Base-by-base conservation (phyloP, 2,113 vertebrate genomes). In the Larimichthys polyactis region DNA sequence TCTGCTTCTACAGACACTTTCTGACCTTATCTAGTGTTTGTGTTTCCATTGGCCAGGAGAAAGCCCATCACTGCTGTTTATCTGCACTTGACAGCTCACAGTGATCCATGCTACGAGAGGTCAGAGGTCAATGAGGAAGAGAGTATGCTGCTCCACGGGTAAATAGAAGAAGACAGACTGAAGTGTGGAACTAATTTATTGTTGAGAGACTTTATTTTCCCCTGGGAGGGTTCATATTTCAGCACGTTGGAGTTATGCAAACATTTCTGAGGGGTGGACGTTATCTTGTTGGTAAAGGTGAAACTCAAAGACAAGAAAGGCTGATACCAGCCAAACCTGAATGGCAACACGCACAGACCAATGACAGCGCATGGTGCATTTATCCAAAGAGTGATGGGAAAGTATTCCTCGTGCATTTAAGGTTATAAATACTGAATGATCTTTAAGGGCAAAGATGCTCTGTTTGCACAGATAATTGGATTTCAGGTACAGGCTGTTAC, bases 91-190 rank as follows among this genome's bases (percentile, higher is more conserved):
- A 71, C 78, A 27, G 58, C 57, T 78, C 3, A 1, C 66, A 7
- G 2, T 69, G 77, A 74, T 32, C 72, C 15, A 0, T 74, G 36
- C 11, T 43, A 4, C 29, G 48, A 48, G 20, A 68, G 49, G 74
- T 71, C 65, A 66, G 68, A 81, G 74, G 70, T 84, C 70, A 74
- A 10, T 0, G 64, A 73, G 62, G 60, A 80, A 80, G 44, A 24
- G 55, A n/a, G 55, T 46, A 27, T 36, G n/a, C 57, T 49, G 20
- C 49, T 54, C 4, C 52, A 10, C n/a, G 15, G 67, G 43, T 58
- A 29, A 82, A 82, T 14, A 60, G 59, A 24, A 14, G 9, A 71
- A 71, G 82, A 54, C 3, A 62, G 79, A 75, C 59, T 36, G 0
- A 0, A 55, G 16, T 1, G 48, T 58, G 15, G 63, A 70, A 27